Evolutionary conservation across 2,888 invertebrate genomes (phyloP).

Genomic region (Dicycla oo): DNA sequence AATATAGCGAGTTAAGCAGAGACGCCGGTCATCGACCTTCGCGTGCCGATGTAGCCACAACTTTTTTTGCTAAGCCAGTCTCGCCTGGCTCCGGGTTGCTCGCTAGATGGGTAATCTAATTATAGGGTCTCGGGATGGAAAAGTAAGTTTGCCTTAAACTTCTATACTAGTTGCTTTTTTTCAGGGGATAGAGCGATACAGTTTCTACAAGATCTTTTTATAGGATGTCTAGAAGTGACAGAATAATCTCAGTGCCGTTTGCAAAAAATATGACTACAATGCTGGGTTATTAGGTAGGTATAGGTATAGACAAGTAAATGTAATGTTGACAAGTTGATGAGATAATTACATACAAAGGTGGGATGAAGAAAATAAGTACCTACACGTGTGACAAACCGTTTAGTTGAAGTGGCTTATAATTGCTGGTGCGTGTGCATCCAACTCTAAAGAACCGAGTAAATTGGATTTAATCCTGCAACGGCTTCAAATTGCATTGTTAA

Average conservation of each 20-base stretch:
- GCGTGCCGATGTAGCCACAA: constrained; percentile 78
- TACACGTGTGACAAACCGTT: constrained; percentile 67
- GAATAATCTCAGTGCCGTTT: constrained; percentile 9
- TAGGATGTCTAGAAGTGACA: constrained; percentile 19
- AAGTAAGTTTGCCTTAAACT: constrained; percentile 74
- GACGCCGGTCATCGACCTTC: constrained; percentile 82
- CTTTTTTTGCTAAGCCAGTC: constrained; percentile 86
- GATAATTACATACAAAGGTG: constrained; percentile 51
- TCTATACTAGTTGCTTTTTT: constrained; percentile 71
- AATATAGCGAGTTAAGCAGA: constrained; percentile 76
- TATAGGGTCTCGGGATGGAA: constrained; percentile 81
- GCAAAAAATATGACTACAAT: constrained; percentile 7
- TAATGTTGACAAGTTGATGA: constrained; percentile 50
- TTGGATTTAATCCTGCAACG: constrained; percentile 60
- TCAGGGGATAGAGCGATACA: constrained; percentile 64
- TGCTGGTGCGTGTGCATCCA: constrained; percentile 68
- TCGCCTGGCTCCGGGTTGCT: constrained; percentile 76
- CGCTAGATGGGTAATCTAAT: constrained; percentile 85
- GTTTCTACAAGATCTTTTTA: constrained; percentile 64
- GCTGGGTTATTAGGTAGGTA: background rate
- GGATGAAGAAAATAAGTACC: constrained; percentile 50
- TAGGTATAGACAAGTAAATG: constrained; percentile 14
- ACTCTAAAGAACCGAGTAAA: constrained; percentile 64
- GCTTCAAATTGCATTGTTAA: constrained; percentile 66
- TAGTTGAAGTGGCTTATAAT: constrained; percentile 67